These are phyloP conservation scores for Nomada ruficornis DNA, from an alignment of 2,888 invertebrate species.

Conservation along the genomic window DNA sequence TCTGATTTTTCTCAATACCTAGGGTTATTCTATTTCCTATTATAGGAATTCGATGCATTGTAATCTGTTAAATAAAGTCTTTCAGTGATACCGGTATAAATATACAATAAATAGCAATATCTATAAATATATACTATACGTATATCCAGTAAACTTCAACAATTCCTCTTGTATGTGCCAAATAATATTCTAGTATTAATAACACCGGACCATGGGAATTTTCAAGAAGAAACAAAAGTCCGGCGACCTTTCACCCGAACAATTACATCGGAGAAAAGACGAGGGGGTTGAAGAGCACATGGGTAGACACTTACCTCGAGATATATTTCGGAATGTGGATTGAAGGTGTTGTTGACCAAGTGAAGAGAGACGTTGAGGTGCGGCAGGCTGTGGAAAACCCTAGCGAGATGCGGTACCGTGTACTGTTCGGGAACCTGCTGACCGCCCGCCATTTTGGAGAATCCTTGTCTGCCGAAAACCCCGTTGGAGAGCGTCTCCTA, in stretches of 20 bases:
- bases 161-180: too few relatives aligned
- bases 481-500: constrained; percentile 76
- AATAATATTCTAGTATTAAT: too few relatives aligned
- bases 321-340: constrained; percentile 95
- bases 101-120: too few relatives aligned
- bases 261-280: too few relatives aligned
- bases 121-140: too few relatives aligned
- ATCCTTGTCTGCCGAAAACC: constrained; percentile 80
- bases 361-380: constrained; percentile 96
- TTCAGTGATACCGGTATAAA: too few relatives aligned
- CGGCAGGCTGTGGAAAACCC: constrained; percentile 94
- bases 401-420: constrained; percentile 93
- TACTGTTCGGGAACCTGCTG: constrained; percentile 88
- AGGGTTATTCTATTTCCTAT: too few relatives aligned
- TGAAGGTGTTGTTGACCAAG: constrained; percentile 95
- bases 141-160: too few relatives aligned
- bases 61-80: too few relatives aligned
- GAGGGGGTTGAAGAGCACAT: neutral
- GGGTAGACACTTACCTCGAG: constrained; percentile 89
- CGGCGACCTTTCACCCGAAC: neutral
- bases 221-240: neutral
- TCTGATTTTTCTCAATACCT: too few relatives aligned
- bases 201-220: neutral
- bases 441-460: constrained; percentile 83
- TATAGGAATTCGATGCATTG: too few relatives aligned